Evolutionary conservation across 1,140 invertebrate species (phyloP).

Genomic region (Andrena cerasifolii): DNA sequence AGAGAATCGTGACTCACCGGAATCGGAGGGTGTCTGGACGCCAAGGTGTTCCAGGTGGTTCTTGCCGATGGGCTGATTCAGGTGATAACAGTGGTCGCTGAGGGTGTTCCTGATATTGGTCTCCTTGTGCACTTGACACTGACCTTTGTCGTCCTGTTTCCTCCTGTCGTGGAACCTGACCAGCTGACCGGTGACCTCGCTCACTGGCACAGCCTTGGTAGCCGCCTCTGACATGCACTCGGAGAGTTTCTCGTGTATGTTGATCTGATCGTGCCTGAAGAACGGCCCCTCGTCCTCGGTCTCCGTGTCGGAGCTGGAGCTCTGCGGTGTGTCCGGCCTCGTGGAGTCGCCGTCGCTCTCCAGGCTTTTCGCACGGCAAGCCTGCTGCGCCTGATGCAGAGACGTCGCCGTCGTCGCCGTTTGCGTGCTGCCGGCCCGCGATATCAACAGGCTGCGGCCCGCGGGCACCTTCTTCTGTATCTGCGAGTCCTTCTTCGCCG

Average conservation of each 20-base stretch:
- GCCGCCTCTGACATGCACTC: conserved; percentile 68
- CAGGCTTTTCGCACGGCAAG: conserved; percentile 50
- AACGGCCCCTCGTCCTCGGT: conserved; percentile 61
- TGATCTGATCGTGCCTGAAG: conserved; percentile 77
- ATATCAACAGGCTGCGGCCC: conserved; percentile 75
- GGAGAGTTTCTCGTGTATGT: conserved; percentile 71
- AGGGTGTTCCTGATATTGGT: conserved; percentile 72
- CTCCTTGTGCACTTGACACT: conserved; percentile 64
- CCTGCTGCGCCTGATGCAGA: conserved; percentile 9
- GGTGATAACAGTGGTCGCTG: conserved; percentile 88
- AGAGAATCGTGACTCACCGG: conserved; percentile 85
- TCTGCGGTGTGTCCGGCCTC: conserved; percentile 72
- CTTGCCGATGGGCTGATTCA: conserved; percentile 81
- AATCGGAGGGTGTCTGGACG: conserved; percentile 92
- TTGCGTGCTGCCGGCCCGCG: conserved; percentile 20
- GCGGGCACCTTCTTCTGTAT: conserved; percentile 69
- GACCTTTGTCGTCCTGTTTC: conserved; percentile 68
- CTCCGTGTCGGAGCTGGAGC: conserved; percentile 61
- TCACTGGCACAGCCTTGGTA: conserved; percentile 69
- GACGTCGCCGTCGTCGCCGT: not conserved
- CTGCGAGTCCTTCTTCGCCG: conserved; percentile 66
- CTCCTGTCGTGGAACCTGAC: conserved; percentile 65
- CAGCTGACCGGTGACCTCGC: conserved; percentile 73
- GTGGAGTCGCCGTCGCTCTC: conserved; percentile 75
- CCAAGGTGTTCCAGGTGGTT: conserved; percentile 85